Percentiles rank a stretch among this genome's conserved stretches.
Evolutionary conservation across 2,888 invertebrate genomes (phyloP).

Genomic region (Coenonympha arcania): DNA sequence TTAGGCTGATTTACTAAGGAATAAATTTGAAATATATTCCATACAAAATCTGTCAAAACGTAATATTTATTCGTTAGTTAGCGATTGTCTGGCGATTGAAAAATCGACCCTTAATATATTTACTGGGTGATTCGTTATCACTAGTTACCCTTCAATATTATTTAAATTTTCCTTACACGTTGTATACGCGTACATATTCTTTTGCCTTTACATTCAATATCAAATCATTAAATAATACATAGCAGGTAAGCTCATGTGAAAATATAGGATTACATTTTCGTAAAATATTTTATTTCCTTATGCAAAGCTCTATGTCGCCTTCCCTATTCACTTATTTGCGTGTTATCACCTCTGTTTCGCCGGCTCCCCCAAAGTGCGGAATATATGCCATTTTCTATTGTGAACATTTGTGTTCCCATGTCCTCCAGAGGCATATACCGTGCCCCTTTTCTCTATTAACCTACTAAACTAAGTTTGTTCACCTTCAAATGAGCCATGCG

Average conservation of each 20-base stretch:
- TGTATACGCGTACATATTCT: too few species aligned
- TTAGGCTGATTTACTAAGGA: too few species aligned
- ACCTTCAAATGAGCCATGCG: slow-evolving; percentile 28
- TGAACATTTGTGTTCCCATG: slow-evolving; percentile 30
- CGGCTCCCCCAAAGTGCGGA: slow-evolving; percentile 29
- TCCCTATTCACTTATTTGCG: slow-evolving; percentile 28
- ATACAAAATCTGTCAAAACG: too few species aligned
- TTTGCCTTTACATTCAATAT: too few species aligned
- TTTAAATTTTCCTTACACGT: too few species aligned
- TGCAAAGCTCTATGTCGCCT: background rate
- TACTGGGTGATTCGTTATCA: too few species aligned
- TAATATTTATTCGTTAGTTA: too few species aligned
- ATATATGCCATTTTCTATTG: slow-evolving; percentile 32
- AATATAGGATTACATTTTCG: background rate
- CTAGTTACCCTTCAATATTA: too few species aligned
- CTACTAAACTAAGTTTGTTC: slow-evolving; percentile 32
- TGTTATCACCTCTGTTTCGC: slow-evolving; percentile 30
- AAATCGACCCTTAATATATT: too few species aligned
- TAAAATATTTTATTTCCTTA: slow-evolving; percentile 4
- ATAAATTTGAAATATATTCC: too few species aligned
- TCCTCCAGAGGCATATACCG: slow-evolving; percentile 30
- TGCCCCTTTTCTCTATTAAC: slow-evolving; percentile 33
- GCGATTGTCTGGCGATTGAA: too few species aligned
- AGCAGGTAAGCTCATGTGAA: background rate
- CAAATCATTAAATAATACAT: too few species aligned